These are phyloP conservation scores for Philotrypesis tridentata DNA, from an alignment of 1,140 invertebrate species.

Conservation along the genomic window DNA sequence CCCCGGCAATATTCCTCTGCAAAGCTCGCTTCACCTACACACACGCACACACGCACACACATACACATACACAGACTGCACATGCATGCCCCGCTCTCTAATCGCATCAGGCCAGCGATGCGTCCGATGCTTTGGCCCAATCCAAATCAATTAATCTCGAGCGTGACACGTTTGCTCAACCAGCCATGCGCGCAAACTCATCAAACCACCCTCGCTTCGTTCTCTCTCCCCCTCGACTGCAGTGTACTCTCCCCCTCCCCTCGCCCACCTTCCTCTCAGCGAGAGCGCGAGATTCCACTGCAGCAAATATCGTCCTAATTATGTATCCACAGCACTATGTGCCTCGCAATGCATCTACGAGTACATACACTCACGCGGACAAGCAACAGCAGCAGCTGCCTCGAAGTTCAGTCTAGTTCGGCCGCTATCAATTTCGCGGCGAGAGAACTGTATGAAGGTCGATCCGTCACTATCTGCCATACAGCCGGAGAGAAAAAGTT, in stretches of 20 bases:
- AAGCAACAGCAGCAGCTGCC: slow-evolving; percentile 1
- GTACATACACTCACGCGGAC: not conserved
- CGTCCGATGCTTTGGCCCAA: slow-evolving; percentile 44
- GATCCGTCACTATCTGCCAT: slow-evolving; percentile 42
- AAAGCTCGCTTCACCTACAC: not conserved
- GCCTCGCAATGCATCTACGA: not conserved
- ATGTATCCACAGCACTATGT: slow-evolving; percentile 22
- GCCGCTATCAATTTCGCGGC: slow-evolving; percentile 29
- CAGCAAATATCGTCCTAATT: slow-evolving; percentile 47
- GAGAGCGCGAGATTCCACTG: not conserved
- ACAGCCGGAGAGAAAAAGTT: not conserved
- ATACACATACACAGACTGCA: no score
- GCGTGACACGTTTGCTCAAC: slow-evolving; percentile 50
- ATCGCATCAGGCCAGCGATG: slow-evolving; percentile 49
- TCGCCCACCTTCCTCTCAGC: no score
- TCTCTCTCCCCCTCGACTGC: not conserved
- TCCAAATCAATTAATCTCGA: slow-evolving; percentile 52
- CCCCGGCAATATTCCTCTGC: slow-evolving; percentile 16
- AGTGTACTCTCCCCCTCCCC: not conserved
- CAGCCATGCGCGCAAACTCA: slow-evolving; percentile 45
- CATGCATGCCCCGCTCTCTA: slow-evolving; percentile 10
- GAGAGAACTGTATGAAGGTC: not conserved
- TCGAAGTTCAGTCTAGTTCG: not conserved
- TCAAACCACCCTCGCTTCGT: slow-evolving; percentile 20
- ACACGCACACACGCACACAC: no score